Evolutionary conservation across 2,797 vertebrate genomes (phyloP).

Genomic region (Arctocebus calabarensis): DNA sequence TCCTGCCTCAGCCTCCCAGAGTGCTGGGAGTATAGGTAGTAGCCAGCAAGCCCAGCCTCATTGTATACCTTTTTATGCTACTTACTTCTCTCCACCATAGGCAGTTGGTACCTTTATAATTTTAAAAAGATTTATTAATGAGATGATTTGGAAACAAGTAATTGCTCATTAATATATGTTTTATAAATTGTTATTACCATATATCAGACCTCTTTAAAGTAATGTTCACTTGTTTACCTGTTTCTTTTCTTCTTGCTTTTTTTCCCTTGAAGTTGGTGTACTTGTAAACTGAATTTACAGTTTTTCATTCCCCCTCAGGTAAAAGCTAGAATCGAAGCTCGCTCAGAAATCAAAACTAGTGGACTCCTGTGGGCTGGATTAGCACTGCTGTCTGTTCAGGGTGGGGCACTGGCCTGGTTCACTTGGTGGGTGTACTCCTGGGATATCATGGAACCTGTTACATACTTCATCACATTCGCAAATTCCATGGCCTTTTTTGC

Average conservation of each 20-base stretch:
- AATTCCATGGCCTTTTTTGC: conserved; percentile 95
- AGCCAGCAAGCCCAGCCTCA: neutral
- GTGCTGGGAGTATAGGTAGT: too few relatives aligned
- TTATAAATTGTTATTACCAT: neutral
- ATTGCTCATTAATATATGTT: neutral
- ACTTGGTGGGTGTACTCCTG: conserved; percentile 99
- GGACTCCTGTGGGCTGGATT: conserved; percentile 92
- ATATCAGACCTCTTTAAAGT: neutral
- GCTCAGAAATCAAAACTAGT: conserved; percentile 88
- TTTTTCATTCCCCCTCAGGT: conserved; percentile 85
- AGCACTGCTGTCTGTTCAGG: conserved; percentile 94
- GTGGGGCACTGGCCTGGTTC: conserved; percentile 95
- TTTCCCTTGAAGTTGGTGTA: neutral
- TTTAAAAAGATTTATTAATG: neutral
- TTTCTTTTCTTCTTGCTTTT: neutral
- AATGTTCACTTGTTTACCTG: neutral
- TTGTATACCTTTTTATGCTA: neutral
- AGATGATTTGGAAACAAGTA: conserved; percentile 5
- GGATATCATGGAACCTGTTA: conserved; percentile 98
- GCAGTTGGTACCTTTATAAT: neutral
- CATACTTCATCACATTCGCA: conserved; percentile 95
- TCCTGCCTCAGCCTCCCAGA: too few relatives aligned
- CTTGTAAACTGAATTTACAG: neutral
- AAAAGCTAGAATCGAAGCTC: conserved; percentile 88
- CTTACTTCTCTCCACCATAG: neutral